Base-by-base conservation (phyloP, 1,140 invertebrate species). In the Metopolophium dirhodum region DNA sequence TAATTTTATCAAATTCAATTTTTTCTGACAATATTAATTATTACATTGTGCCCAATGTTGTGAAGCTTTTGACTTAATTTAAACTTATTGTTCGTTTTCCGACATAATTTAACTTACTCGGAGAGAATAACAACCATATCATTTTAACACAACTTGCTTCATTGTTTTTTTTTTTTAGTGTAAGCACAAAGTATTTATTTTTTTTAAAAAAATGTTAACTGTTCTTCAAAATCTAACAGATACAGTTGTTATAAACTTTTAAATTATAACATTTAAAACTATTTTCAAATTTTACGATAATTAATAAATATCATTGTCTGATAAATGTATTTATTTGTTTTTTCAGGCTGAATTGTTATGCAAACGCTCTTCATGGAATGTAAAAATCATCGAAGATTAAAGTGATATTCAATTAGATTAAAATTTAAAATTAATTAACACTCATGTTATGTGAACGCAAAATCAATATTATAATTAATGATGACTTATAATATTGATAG, bases 321-420 rank as follows among this genome's bases (percentile, higher is more conserved):
- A n/a, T 77, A 18, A 77, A n/a, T 35, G 18, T 37, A 77, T 57
- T n/a, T 77, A 1, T 68, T 83, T 68, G 41, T 86, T 22, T 83
- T 83, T 93, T 37, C 82, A 93, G 91, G 91, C 91, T 54, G 91
- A 93, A 37, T 7, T 26, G 82, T 51, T 93, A 3, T 93, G 91
- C 82, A 83, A 93, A 86, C 35, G 37, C 47, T 57, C 7, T 85
- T 51, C 26, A 11, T 93, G 82, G 82, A 85, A 93, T 2, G n/a
- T 54, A 3, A 35, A 92, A 51, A 9, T 93, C 14, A 57, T 57
- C 7, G 49, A 93, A 86, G 57, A 93, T n/a, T 93, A 54, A 54
- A 45, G 82, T 93, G 77, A 86, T 86, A 86, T 93, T 49, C 51
- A 54, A 51, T 57, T 41, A 77, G 14, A 37, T 61, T 90, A 68